Evolutionary conservation across 2,888 invertebrate genomes (phyloP).

Genomic region (Tanytarsus gracilentus): DNA sequence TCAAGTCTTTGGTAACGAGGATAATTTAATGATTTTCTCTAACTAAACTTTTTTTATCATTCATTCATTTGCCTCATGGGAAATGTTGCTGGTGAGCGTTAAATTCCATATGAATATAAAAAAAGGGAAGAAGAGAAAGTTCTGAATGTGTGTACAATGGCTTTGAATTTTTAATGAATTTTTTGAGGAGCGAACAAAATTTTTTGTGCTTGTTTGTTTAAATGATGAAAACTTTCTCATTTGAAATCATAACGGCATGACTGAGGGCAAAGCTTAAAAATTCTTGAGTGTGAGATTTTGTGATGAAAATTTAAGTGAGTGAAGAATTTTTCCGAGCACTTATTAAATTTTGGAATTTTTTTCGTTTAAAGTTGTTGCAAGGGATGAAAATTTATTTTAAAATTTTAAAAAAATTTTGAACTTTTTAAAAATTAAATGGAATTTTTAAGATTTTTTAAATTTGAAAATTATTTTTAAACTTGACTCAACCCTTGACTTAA

Average conservation of each 20-base stretch:
- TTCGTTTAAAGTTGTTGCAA: too few relatives aligned
- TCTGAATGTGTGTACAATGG: background rate
- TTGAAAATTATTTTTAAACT: too few relatives aligned
- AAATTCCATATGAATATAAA: background rate
- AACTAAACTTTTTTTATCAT: background rate
- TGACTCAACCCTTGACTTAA: too few relatives aligned
- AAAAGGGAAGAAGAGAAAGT: slow-evolving; percentile 1
- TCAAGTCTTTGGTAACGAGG: slow-evolving; percentile 16
- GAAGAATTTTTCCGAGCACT: too few relatives aligned
- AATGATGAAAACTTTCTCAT: slow-evolving; percentile 21
- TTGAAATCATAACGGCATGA: slow-evolving; percentile 2
- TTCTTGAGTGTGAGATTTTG: too few relatives aligned
- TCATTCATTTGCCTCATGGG: background rate
- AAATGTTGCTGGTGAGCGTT: background rate
- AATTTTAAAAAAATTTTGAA: too few relatives aligned
- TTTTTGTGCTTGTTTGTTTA: slow-evolving; percentile 20
- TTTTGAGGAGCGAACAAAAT: background rate
- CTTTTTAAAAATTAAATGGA: too few relatives aligned
- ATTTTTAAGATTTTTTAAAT: too few relatives aligned
- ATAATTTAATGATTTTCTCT: slow-evolving; percentile 21
- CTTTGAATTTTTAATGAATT: slow-evolving; percentile 27
- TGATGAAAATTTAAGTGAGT: too few relatives aligned
- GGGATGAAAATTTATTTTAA: too few relatives aligned
- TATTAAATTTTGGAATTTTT: too few relatives aligned
- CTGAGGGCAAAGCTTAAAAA: too few relatives aligned